These are phyloP conservation scores for Labeo calbasu DNA, from an alignment of 2,797 vertebrate genomes.

Conservation along the genomic window DNA sequence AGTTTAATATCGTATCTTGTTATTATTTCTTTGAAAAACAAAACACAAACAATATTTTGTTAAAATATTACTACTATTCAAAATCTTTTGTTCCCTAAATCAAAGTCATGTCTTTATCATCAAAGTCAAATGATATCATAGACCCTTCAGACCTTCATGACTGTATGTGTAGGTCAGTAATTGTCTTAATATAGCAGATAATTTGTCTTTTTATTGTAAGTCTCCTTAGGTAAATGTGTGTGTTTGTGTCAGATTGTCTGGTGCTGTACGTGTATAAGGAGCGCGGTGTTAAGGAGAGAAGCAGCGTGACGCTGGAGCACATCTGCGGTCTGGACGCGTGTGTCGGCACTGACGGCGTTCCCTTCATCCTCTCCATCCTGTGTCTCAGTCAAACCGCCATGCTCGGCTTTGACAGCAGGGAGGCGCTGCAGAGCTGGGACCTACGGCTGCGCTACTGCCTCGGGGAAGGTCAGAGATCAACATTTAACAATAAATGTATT, in stretches of 20 bases:
- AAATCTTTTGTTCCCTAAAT: background rate
- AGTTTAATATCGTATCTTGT: background rate
- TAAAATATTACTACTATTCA: background rate
- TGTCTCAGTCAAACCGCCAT: conserved; percentile 87
- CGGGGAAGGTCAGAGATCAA: conserved; percentile 84
- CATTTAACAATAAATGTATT: background rate
- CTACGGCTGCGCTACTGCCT: conserved; percentile 86
- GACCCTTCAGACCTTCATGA: background rate
- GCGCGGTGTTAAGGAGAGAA: conserved; percentile 85
- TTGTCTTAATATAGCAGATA: background rate
- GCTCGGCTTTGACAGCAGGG: conserved; percentile 92
- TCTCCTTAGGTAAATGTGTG: background rate
- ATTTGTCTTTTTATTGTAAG: background rate
- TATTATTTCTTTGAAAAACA: background rate
- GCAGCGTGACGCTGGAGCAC: conserved; percentile 87
- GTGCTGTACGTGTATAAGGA: conserved; percentile 85
- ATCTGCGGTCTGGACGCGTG: conserved; percentile 92
- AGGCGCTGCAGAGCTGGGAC: conserved; percentile 91
- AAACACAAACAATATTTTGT: background rate
- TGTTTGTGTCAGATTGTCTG: conserved; percentile 78
- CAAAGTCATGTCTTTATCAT: background rate
- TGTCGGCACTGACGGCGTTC: conserved; percentile 85
- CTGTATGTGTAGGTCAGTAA: background rate
- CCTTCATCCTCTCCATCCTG: conserved; percentile 85
- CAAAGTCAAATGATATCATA: background rate